Evolutionary conservation across 1,140 invertebrate species (phyloP).

Genomic region (Pteromalus puparum): DNA sequence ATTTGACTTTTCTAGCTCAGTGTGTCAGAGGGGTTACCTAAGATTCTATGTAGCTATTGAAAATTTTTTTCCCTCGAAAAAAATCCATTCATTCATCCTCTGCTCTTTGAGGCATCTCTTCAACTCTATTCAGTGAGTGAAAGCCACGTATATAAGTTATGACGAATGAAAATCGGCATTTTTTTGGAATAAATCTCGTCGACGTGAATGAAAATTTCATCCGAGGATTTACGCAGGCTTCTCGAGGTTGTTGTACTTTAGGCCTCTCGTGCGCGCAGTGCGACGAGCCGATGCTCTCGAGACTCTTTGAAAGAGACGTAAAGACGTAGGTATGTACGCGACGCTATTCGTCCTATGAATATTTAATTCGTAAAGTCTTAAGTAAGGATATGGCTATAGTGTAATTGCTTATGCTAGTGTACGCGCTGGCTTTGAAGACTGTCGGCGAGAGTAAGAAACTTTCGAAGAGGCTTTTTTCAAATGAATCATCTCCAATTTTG

Average conservation of each 20-base stretch:
- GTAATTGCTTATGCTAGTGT: not conserved
- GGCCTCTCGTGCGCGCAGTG: not conserved
- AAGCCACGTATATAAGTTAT: not conserved
- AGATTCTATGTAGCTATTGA: not conserved
- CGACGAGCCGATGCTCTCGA: not conserved
- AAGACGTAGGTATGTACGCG: not conserved
- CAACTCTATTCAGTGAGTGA: no score
- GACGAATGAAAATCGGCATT: not conserved
- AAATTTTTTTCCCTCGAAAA: not conserved
- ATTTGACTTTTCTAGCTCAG: not conserved
- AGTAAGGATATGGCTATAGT: no score
- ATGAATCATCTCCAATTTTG: no score
- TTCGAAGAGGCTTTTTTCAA: no score
- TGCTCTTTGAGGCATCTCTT: no score
- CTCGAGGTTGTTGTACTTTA: not conserved
- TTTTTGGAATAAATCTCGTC: not conserved
- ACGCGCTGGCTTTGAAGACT: not conserved
- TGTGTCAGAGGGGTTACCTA: not conserved
- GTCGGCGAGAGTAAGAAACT: not conserved
- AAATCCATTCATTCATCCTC: no score
- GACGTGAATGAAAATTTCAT: not conserved
- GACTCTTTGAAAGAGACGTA: not conserved
- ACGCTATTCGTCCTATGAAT: not conserved
- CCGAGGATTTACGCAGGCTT: not conserved
- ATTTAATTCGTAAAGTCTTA: not conserved